Base-by-base conservation (phyloP, 2,113 vertebrate genomes). In the Scopus umbretta region DNA sequence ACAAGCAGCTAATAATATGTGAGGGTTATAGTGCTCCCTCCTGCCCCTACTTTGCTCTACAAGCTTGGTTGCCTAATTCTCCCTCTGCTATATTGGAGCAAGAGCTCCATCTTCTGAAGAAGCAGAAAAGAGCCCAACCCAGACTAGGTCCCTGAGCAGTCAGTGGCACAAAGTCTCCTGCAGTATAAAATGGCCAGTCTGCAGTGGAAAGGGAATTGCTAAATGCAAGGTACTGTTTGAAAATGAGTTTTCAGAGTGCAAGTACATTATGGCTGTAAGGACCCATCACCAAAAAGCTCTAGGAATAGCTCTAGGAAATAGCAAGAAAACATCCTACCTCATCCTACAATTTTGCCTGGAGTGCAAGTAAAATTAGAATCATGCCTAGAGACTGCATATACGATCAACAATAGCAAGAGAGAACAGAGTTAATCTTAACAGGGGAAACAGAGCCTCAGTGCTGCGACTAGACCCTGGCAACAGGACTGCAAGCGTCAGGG, bases 61-160 rank as follows among this genome's bases (percentile, higher is more conserved):
- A 14, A 80, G 52, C 34, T 49, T 9, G 29, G 47, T 81, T 80
- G 71, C 45, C 79, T 30, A n/a, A n/a, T 18, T 49, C 49, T 81
- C 29, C 72, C 52, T 87, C 56, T 73, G 40, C 56, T 93, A 3
- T 27, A 4, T 0, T 82, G 81, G 90, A 93, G 53, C 94, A 96
- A 96, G 87, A 95, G 96, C 96, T 95, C 96, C 96, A 96, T 50
- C 96, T 96, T 80, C 96, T 86, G 96, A 52, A 91, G 74, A 27
- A 95, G 96, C 80, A 95, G 81, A 6, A 90, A 38, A 61, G 36
- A 83, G 53, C 36, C 81, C 58, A 10, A 11, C 1, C 11, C 66
- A 80, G 50, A 3, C 8, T 6, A 23, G 7, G 2, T 23, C 21
- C 53, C 83, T 3, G 1, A 34, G 86, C 47, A n/a, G 42, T 1